A percentile compares a stretch with the other conserved stretches of the same genome.
Evolutionary conservation across 2,113 vertebrate genomes (phyloP).

Genomic region (Cyanoderma ruficeps): DNA sequence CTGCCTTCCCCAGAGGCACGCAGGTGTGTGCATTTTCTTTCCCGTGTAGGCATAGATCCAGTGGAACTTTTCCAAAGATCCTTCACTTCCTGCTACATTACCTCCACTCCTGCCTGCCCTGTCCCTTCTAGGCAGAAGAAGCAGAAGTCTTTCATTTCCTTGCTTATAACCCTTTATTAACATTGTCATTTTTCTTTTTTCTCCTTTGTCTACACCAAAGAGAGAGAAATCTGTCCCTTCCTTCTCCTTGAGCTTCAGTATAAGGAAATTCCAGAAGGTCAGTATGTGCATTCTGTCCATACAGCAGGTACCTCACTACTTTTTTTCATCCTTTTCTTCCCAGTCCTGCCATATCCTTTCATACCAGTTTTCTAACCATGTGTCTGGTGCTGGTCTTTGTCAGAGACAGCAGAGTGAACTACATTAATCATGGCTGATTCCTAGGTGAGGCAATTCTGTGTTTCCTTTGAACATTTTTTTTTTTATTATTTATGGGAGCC

Average conservation of each 20-base stretch:
- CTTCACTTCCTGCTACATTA: background rate
- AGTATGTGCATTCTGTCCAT: background rate
- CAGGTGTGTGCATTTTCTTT: background rate
- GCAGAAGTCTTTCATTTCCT: background rate
- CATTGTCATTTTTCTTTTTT: background rate
- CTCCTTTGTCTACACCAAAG: background rate
- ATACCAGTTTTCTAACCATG: background rate
- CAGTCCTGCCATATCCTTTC: background rate
- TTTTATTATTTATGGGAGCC: background rate
- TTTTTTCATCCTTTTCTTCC: background rate
- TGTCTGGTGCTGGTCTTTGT: conserved; percentile 3
- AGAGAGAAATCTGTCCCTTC: background rate
- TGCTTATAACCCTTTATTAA: background rate
- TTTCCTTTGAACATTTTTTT: background rate
- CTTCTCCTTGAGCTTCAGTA: background rate
- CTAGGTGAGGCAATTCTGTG: background rate
- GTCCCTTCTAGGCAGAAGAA: background rate
- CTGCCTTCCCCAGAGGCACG: background rate
- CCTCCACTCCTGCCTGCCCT: background rate
- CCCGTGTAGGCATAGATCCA: background rate
- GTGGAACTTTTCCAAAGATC: background rate
- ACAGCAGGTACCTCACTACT: background rate
- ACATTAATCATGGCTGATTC: background rate
- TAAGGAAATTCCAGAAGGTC: background rate
- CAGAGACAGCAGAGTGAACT: background rate